Evolutionary conservation across 2,888 invertebrate species (phyloP), one percentile per base, ranked within the genome.

Genomic region (Drosophila leonis): DNA sequence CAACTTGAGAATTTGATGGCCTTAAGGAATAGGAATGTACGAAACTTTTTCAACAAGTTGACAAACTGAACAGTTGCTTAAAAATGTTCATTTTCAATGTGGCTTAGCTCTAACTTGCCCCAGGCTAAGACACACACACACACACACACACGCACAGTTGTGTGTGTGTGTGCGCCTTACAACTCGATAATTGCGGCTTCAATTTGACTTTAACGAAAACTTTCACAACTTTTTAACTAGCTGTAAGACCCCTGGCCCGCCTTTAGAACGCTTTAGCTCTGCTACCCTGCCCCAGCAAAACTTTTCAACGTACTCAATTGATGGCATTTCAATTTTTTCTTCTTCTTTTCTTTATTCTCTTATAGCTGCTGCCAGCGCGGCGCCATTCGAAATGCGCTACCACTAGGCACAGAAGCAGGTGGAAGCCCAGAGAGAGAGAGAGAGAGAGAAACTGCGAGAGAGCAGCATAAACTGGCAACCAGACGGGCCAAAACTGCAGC

Each of bases 131-230:
- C 51, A 35, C 51, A 35, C 20, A 33, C 33, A 35, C 49, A 51
- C 51, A 31, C 31, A 31, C 31, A 48, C 31, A 31, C 18, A 31
- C 18, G 0, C 18, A 29, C 5, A 48, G 15, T 15, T 27, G 46
- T 51, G 33, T 31, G 55, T 56, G 39, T 37, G 48, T 65, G 56
- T 39, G 68, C 70, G 88, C 55, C 79, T 89, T 82, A 87, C 89
- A 87, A 84, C 90, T 85, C 85, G 88, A 84, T 84, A 88, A 84
- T 90, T 85, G 90, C 85, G 84, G 82, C 82, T 84, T 87, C 76
- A 79, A 90, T 82, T 90, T 90, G 90, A 88, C 87, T 90, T 90
- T 87, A 87, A 78, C 68, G 65, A 74, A 87, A 87, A 82, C 72
- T 83, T 83, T 70, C 74, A 75, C 62, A 84, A 84, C 85, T 84